A percentile compares a stretch with the other conserved stretches of the same genome.
These are phyloP conservation scores for Campopleginae sp. DNA, from an alignment of 2,888 invertebrate genomes.

Conservation along the genomic window DNA sequence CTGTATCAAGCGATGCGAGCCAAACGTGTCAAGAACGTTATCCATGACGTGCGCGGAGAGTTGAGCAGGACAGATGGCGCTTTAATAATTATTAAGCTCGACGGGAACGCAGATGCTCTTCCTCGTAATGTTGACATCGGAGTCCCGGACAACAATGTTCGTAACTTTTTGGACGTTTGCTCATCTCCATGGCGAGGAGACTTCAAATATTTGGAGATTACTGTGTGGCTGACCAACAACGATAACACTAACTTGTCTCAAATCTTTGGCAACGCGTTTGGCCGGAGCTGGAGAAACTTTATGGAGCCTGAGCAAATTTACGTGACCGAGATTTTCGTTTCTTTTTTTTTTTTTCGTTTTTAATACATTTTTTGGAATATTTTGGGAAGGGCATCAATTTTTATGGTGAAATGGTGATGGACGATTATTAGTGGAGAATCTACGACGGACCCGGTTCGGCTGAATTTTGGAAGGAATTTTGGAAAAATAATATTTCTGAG, in stretches of 20 bases:
- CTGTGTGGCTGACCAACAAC: constrained; percentile 27
- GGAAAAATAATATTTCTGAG: too few relatives aligned
- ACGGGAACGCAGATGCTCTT: constrained; percentile 77
- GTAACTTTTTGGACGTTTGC: constrained; percentile 67
- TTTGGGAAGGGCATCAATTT: too few relatives aligned
- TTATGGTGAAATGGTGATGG: too few relatives aligned
- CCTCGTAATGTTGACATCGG: constrained; percentile 42
- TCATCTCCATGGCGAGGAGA: constrained; percentile 47
- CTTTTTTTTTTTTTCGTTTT: too few relatives aligned
- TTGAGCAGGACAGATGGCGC: constrained; percentile 77
- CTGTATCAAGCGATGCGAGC: constrained; percentile 16
- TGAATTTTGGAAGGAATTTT: too few relatives aligned
- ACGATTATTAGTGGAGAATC: too few relatives aligned
- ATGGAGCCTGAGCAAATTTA: not conserved
- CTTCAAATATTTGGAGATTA: constrained; percentile 81
- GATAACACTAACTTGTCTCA: constrained; percentile 54
- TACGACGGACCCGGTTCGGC: too few relatives aligned
- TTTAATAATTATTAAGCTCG: constrained; percentile 80
- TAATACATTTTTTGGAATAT: too few relatives aligned
- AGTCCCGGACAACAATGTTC: not conserved
- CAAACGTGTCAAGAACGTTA: constrained; percentile 56
- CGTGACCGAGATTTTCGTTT: not conserved
- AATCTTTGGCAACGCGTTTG: constrained; percentile 25
- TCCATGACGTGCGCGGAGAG: not conserved
- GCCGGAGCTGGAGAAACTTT: not conserved